phyloP scores from a whole-genome alignment of 2,113 vertebrate species.

The Mesocricetus auratus region DNA sequence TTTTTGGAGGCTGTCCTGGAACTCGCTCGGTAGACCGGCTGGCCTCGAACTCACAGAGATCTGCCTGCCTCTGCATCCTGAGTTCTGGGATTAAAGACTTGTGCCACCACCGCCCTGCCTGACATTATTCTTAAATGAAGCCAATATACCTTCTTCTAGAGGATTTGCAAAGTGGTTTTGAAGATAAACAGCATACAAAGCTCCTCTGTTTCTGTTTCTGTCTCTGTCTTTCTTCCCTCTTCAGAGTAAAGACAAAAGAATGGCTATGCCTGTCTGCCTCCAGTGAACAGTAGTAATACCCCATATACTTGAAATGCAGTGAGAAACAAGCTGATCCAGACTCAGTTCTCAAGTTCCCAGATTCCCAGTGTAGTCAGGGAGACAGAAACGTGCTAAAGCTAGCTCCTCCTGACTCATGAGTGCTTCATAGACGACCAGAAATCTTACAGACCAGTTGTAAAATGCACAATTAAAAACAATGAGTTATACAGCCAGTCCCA shows the following conservation, averaged over 20 bases:
- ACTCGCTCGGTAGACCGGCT: too few relatives aligned
- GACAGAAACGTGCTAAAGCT: background rate
- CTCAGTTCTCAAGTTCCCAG: background rate
- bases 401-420: background rate
- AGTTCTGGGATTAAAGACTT: too few relatives aligned
- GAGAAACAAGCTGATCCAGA: background rate
- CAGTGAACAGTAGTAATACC: background rate
- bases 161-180: conserved; percentile 52
- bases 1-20: too few relatives aligned
- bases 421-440: background rate
- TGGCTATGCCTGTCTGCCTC: background rate
- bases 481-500: background rate
- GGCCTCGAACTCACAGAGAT: too few relatives aligned
- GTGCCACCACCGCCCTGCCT: too few relatives aligned
- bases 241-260: background rate
- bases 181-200: conserved; percentile 2
- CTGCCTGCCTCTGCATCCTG: too few relatives aligned
- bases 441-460: background rate
- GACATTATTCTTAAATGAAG: conserved; percentile 51
- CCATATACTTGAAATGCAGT: background rate
- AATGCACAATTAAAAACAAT: background rate
- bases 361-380: background rate
- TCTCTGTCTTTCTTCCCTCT: background rate
- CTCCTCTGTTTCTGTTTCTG: background rate
- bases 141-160: conserved; percentile 55